Evolutionary conservation across 2,797 vertebrate species (phyloP), one percentile per base, ranked within the genome.

Genomic region (Cheracebus regulus): DNA sequence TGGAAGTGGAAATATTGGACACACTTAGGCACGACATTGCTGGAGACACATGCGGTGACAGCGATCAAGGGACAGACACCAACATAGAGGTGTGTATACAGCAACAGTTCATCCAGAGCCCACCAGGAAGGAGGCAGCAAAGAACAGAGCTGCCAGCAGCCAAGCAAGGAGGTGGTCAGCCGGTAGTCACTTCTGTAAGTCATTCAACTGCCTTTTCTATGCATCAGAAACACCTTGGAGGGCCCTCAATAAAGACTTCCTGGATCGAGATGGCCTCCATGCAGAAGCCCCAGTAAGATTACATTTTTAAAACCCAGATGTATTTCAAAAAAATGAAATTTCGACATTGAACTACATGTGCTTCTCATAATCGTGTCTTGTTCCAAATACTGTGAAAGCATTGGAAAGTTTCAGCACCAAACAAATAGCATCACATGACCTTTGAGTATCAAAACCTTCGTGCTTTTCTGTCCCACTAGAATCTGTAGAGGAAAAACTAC

Each of bases 111-210:
- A 72, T 22, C 67, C 8, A 19, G 19, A 72, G 67, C 67, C 8
- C 19, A 36, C 9, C n/a, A 22, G n/a, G n/a, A 64, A 20, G 67
- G n/a, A 22, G 67, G 9, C 0, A 0, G 20, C 67, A 2, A 20
- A 22, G 67, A 36, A 36, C n/a, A 11, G n/a, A 39, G 33, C n/a
- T 22, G 67, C 67, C 67, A 36, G 36, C n/a, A 22, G 67, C n/a
- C 4, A 2, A 36, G 36, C 67, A 2, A 39, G n/a, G n/a, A 39
- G 67, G 17, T 72, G 67, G 58, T 36, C 2, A 1, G 67, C n/a
- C n/a, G 9, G 52, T 55, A 19, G 9, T 5, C 19, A 4, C 36
- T 72, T 11, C 67, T 22, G 67, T 36, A 22, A 39, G 13, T 36
- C 17, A 12, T 41, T 52, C 52, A 82, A 26, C 26, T 0, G 13